Evolutionary conservation across 2,113 vertebrate species (phyloP), one percentile per base, ranked within the genome.

Genomic region (Arothron firmamentum): DNA sequence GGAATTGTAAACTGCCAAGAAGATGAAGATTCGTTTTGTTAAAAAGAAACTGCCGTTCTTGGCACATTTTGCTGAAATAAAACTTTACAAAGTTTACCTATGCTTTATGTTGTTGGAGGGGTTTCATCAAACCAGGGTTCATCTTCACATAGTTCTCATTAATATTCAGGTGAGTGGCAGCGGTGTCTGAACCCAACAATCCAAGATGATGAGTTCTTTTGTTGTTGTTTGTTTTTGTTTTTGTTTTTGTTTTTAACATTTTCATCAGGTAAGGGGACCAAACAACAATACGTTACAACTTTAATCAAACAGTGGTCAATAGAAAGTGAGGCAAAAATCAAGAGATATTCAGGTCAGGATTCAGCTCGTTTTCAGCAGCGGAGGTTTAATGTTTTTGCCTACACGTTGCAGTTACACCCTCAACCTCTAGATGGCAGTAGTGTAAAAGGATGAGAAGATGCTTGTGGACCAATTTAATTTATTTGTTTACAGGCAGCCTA

Each of bases 361-460:
- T 2, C 21, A 31, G 28, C 42, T 6, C 10, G 16, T 3, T 42
- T 8, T 4, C 8, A 57, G 14, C 19, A 18, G 16, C 53, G 51
- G 52, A 3, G 20, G 41, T 23, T 23, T 23, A 23, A 23, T 28
- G 2, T 41, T 14, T 31, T 19, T 15, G 21, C 11, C n/a, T 10
- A 4, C 6, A 31, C 19, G 19, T 45, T 75, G 73, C 62, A 70
- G 42, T 18, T 9, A 49, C 21, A 49, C 52, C 67, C 74, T 28
- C 25, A 7, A 31, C 79, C 78, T 64, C 59, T 77, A 84, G 79
- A 59, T 82, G 81, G 84, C 72, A 50, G 9, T 54, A 31, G 31
- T 43, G 65, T 53, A 28, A 77, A 65, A 25, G 48, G 52, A 56
- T 38, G 25, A 68, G 1, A 4, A 25, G 68, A 58, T 2, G 69